Evolutionary conservation across 2,888 invertebrate genomes (phyloP), one percentile per base, ranked within the genome.

Genomic region (Euzophera pinguis): DNA sequence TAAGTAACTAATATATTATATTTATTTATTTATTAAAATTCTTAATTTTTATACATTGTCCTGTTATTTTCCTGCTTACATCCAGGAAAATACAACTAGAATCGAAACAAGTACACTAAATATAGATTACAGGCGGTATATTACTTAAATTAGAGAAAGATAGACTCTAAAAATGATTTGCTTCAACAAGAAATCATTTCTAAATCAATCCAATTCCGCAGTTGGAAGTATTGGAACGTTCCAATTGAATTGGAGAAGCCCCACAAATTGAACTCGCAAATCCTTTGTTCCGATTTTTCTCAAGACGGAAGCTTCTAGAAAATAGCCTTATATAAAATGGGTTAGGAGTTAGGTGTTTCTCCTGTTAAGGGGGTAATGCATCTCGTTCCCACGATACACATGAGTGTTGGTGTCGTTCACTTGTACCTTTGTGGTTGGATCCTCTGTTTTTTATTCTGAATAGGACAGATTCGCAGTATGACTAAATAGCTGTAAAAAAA

Each of bases 361-460:
- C 56, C 65, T 43, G 60, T 63, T 63, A 63, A 61, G 69, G 62
- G 64, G 63, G 73, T 78, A 81, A 80, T 80, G 76, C 70, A 69
- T 74, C 65, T 62, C 62, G 72, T 82, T 82, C 81, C 75, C 82
- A 82, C 81, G 81, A 65, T 69, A 69, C 72, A 70, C 65, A 69
- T 69, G 69, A 62, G 64, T 56, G 50, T 48, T 53, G 67, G 52
- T 63, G 32, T 56, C 61, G 57, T 72, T 65, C 64, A 50, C 64
- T 73, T 75, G 29, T n/a, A 32, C 51, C 66, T 17, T 3, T n/a
- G 35, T 22, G 35, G 42, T 38, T 47, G n/a, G n/a, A n/a, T n/a
- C n/a, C n/a, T n/a, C n/a, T n/a, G n/a, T n/a, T n/a, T n/a, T n/a
- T n/a, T n/a, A n/a, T n/a, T n/a, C n/a, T n/a, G n/a, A n/a, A n/a